A percentile compares a stretch with the other conserved stretches of the same genome.
Conservation (phyloP, 1,140 invertebrate species). For the Harpegnathos saltator region DNA sequence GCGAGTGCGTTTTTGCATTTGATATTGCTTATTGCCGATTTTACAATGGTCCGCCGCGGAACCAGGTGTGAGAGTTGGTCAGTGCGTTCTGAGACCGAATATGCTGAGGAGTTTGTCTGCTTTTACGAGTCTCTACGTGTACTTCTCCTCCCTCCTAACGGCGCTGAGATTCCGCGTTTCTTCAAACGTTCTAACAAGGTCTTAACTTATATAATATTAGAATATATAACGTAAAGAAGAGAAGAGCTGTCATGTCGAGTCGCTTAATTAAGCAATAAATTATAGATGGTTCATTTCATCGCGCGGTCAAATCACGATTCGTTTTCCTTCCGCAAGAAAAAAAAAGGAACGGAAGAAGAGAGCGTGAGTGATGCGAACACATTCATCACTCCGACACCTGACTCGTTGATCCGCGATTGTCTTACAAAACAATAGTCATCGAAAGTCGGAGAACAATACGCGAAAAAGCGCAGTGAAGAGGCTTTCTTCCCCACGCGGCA, state of each 20-base stretch:
- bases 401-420: neutral
- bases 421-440: too few species aligned
- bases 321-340: neutral
- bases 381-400: neutral
- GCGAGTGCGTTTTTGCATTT: conserved; percentile 4
- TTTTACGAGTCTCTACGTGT: conserved; percentile 3
- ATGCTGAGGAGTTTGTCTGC: neutral
- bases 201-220: conserved; percentile 26
- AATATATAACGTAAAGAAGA: neutral
- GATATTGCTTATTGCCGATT: conserved; percentile 35
- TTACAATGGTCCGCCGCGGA: too few species aligned
- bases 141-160: conserved; percentile 15
- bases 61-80: neutral
- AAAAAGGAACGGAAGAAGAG: conserved; percentile 1
- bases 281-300: neutral
- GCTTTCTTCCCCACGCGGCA: too few species aligned
- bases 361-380: conserved; percentile 33
- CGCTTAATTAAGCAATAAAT: conserved; percentile 35
- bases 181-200: conserved; percentile 1
- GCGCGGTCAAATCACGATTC: neutral
- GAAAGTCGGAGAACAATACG: too few species aligned
- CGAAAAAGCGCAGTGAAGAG: too few species aligned
- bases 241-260: conserved; percentile 37
- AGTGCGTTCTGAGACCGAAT: neutral
- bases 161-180: conserved; percentile 17